Conservation (phyloP, 1,140 invertebrate species). For the Proctacanthus coquilletti region DNA sequence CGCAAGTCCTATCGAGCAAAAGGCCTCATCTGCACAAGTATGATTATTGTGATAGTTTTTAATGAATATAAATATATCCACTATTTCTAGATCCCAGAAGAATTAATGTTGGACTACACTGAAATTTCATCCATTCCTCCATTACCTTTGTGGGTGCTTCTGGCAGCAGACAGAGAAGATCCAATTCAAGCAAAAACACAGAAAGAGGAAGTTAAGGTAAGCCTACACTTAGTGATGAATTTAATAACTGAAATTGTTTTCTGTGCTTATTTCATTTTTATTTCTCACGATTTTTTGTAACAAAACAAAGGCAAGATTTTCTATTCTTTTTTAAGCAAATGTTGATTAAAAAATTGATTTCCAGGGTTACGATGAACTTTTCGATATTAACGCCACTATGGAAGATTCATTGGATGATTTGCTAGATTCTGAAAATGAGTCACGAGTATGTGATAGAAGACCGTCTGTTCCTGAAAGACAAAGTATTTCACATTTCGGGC, state of each 20-base stretch:
- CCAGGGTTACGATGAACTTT: slow-evolving; percentile 75
- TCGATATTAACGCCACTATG: slow-evolving; percentile 56
- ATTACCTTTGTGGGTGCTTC: slow-evolving; percentile 84
- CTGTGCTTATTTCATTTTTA: too few relatives aligned
- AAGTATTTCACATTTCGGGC: slow-evolving; percentile 66
- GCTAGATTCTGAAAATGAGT: slow-evolving; percentile 47
- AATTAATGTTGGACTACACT: slow-evolving; percentile 82
- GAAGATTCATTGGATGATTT: slow-evolving; percentile 74
- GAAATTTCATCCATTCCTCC: slow-evolving; percentile 94
- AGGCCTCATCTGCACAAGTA: slow-evolving; percentile 37
- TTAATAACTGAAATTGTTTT: too few relatives aligned
- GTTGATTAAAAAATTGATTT: slow-evolving; percentile 4
- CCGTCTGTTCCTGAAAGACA: slow-evolving; percentile 52
- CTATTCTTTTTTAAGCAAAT: not conserved
- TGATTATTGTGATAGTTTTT: too few relatives aligned
- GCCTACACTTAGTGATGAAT: too few relatives aligned
- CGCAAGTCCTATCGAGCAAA: slow-evolving; percentile 41
- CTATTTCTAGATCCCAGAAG: slow-evolving; percentile 56
- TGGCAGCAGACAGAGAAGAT: slow-evolving; percentile 83
- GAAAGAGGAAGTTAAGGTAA: slow-evolving; percentile 36
- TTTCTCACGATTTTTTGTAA: too few relatives aligned
- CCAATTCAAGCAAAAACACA: slow-evolving; percentile 33
- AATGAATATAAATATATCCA: not conserved
- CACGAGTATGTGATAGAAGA: slow-evolving; percentile 43
- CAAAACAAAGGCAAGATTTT: too few relatives aligned